A percentile compares a stretch with the other conserved stretches of the same genome.
phyloP scores from a whole-genome alignment of 1,140 invertebrate genomes.

The Hermatobates lingyangjiaoensis region DNA sequence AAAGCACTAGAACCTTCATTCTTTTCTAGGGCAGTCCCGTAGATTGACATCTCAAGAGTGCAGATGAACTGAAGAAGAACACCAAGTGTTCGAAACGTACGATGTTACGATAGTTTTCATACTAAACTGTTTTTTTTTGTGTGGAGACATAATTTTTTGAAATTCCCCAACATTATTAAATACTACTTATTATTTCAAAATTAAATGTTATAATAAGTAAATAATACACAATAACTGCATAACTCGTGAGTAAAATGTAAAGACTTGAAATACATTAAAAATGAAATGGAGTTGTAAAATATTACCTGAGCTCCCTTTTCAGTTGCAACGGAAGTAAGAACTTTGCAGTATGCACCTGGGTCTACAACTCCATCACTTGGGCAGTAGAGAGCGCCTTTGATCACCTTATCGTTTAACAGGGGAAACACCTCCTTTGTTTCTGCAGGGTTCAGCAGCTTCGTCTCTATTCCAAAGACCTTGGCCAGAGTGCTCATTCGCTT shows the following conservation, averaged over 20 bases:
- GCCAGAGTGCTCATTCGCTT: conserved; percentile 57
- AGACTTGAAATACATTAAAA: neutral
- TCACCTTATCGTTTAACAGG: conserved; percentile 46
- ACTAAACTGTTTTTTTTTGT: too few relatives aligned
- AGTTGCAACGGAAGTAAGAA: conserved; percentile 47
- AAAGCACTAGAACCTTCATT: too few relatives aligned
- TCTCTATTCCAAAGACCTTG: conserved; percentile 54
- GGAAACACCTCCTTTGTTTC: conserved; percentile 65
- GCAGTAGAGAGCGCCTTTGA: conserved; percentile 58
- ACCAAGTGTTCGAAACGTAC: too few relatives aligned
- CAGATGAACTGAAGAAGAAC: too few relatives aligned
- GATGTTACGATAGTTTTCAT: too few relatives aligned
- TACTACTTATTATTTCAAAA: too few relatives aligned
- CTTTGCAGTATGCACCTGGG: conserved; percentile 55
- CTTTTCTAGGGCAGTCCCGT: too few relatives aligned
- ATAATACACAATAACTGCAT: neutral
- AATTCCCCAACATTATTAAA: too few relatives aligned
- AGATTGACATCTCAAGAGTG: too few relatives aligned
- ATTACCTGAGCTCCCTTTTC: conserved; percentile 47
- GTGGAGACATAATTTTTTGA: too few relatives aligned
- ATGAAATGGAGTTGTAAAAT: conserved; percentile 1
- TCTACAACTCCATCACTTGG: conserved; percentile 65
- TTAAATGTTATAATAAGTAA: too few relatives aligned
- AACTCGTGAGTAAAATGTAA: neutral
- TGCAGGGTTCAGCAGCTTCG: conserved; percentile 41